Evolutionary conservation across 1,140 invertebrate species (phyloP).

Genomic region (Sweltsa coloradensis): DNA sequence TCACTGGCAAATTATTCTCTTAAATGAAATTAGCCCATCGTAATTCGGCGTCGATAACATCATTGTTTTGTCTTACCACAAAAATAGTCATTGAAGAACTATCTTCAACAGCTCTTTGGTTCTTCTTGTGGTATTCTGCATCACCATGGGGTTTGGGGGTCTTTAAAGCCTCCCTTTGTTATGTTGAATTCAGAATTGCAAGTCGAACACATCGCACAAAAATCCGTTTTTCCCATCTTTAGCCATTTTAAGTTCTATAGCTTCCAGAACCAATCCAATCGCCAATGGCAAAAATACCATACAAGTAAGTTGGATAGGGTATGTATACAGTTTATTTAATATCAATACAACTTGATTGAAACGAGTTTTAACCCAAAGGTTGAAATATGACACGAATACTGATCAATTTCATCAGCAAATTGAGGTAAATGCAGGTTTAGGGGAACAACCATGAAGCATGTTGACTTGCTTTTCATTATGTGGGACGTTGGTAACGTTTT

Average conservation of each 20-base stretch:
- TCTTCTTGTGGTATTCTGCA: background rate
- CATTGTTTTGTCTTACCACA: background rate
- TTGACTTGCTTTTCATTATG: no score
- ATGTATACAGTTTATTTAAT: no score
- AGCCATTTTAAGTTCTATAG: constrained; percentile 1
- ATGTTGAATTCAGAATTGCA: constrained; percentile 1
- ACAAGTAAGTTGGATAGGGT: no score
- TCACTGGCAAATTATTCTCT: background rate
- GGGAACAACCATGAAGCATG: no score
- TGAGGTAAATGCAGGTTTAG: no score
- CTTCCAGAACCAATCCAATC: no score
- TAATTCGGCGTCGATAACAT: background rate
- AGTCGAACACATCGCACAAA: background rate
- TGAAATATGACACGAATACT: no score
- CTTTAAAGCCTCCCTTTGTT: background rate
- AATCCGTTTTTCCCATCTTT: background rate
- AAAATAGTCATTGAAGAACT: background rate
- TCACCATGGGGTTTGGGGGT: background rate
- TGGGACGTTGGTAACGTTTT: no score
- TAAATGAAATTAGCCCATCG: background rate
- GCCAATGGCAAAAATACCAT: no score
- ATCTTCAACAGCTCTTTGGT: background rate
- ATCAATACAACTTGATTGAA: no score
- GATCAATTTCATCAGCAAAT: no score
- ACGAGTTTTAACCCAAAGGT: no score